These are phyloP conservation scores for Catharus fuscescens DNA, from an alignment of 2,113 vertebrate genomes.

Conservation along the genomic window DNA sequence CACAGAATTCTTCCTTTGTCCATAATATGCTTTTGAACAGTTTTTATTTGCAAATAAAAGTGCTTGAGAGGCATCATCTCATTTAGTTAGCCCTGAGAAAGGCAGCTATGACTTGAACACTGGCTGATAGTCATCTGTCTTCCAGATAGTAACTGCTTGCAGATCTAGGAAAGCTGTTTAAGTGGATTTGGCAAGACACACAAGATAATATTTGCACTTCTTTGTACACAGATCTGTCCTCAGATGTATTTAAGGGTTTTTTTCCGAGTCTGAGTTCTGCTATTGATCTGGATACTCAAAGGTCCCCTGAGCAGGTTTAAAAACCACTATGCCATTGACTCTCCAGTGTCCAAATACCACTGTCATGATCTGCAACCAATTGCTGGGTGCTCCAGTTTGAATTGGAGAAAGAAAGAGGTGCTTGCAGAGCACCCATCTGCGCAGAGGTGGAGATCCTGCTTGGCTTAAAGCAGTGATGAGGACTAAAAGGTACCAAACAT, in stretches of 20 bases:
- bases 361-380: neutral
- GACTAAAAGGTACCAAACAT: neutral
- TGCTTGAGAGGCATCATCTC: constrained; percentile 6
- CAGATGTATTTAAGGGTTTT: neutral
- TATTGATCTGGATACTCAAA: neutral
- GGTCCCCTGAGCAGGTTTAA: neutral
- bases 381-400: neutral
- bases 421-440: neutral
- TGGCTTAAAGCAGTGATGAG: neutral
- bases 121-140: constrained; percentile 28
- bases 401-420: neutral
- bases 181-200: neutral
- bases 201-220: neutral
- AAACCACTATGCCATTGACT: neutral
- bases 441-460: neutral
- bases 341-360: neutral
- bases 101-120: neutral
- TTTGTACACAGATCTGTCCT: neutral
- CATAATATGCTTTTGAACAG: constrained; percentile 8
- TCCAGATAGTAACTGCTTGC: constrained; percentile 30
- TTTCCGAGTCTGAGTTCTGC: neutral
- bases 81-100: constrained; percentile 36
- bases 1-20: neutral
- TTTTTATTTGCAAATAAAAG: constrained; percentile 57
- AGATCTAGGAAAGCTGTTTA: constrained; percentile 7